Conservation (phyloP, 2,888 invertebrate genomes). For the Drosophila kanekoi region DNA sequence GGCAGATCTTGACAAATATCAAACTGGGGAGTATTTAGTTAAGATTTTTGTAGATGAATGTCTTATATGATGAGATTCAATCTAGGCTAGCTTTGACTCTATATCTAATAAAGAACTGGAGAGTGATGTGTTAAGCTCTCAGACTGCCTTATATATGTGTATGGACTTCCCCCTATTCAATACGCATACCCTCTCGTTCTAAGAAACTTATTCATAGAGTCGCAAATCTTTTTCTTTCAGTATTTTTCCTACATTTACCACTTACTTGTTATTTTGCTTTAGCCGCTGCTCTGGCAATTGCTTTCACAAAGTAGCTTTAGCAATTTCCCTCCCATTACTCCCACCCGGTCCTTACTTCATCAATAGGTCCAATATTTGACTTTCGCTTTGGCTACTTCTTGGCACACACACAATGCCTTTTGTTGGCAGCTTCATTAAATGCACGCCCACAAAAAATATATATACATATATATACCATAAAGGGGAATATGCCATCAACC, state of each 20-base stretch:
- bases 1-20: too few relatives aligned
- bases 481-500: constrained; percentile 35
- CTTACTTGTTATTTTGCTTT: constrained; percentile 12
- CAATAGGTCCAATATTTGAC: constrained; percentile 77
- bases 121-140: too few relatives aligned
- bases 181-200: background rate
- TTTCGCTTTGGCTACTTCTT: constrained; percentile 52
- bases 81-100: too few relatives aligned
- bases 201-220: background rate
- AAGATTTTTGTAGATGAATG: too few relatives aligned
- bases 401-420: constrained; percentile 38
- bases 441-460: constrained; percentile 37
- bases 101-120: too few relatives aligned
- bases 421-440: constrained; percentile 75
- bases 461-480: background rate
- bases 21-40: too few relatives aligned
- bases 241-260: constrained; percentile 5
- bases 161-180: too few relatives aligned
- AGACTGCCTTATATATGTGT: too few relatives aligned
- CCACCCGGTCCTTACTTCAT: constrained; percentile 35
- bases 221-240: background rate
- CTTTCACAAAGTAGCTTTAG: constrained; percentile 13
- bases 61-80: too few relatives aligned
- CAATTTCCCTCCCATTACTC: background rate
- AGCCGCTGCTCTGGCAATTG: background rate